Base-by-base conservation (phyloP, 2,888 invertebrate species). In the Caenorhabditis auriculariae region DNA sequence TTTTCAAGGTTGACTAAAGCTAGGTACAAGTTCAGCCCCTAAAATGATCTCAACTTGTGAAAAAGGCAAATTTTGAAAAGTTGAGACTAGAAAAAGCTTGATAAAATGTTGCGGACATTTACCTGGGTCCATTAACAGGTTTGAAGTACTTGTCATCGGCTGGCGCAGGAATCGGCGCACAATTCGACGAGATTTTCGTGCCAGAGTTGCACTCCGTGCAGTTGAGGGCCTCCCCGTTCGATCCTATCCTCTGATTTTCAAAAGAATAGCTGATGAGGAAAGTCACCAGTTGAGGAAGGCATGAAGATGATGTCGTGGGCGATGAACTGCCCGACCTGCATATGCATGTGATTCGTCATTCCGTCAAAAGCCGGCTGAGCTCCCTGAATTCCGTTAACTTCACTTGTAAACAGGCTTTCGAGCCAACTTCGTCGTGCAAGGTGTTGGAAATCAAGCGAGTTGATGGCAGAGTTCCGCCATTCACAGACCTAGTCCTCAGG, bases 231-330 rank as follows among this genome's bases (percentile, higher is more conserved):
- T 61, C 60, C 7, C 67, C 71, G 50, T 70, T 61, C 4, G 69
- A 58, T 32, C 65, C 54, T 52, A 44, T 6, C 51, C 42, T 15
- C 5, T 15, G 23, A 27, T 7, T 35, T 42, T n/a, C n/a, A n/a
- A n/a, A n/a, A n/a, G n/a, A n/a, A n/a, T n/a, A n/a, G n/a, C n/a
- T n/a, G n/a, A n/a, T n/a, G n/a, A n/a, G n/a, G n/a, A n/a, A n/a
- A n/a, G 58, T 48, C 35, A 68, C 68, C 68, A 27, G 53, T 54
- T 9, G 71, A 66, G 1, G 91, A 90, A 2, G 92, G 93, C 1
- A 93, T 92, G 87, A 92, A 88, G 0, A 93, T 92, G 37, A 93
- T 85, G 82, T 94, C 93, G 84, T 93, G 93, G 82, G 93, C 93
- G n/a, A 93, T 82, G 78, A 93, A 88, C 82, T 93, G 93, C 0